Base-by-base conservation (phyloP, 1,140 invertebrate species). In the Centruroides vittatus region DNA sequence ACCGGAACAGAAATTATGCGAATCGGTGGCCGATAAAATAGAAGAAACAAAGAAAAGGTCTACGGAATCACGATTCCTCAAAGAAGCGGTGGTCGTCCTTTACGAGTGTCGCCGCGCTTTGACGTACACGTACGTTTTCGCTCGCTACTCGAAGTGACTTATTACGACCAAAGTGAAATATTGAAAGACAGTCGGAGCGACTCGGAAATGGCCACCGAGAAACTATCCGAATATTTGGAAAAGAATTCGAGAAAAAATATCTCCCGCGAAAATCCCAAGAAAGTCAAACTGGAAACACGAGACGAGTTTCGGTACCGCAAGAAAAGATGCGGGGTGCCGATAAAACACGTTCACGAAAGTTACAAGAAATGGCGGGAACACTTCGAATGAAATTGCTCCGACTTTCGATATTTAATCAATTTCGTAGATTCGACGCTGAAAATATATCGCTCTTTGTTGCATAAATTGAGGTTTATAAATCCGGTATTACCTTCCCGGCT, bases 81-180 rank as follows among this genome's bases (percentile, higher is more conserved):
- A 93, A 74, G 94, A 93, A 76, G 93, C 94, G 57, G 94, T 98
- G 55, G 93, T 98, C 77, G 93, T 98, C 73, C 80, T 99, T 36
- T 97, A 93, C 77, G 87, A 91, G 73, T 99, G 95, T 77, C 80
- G 95, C 61, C 93, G 97, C 75, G 98, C 94, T 35, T 79, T 99
- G 10, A 98, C 98, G 93, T 99, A 94, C 78, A 98, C 95, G 59
- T 98, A 98, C 74, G 94, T 97, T 58, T 99, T 99, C 81, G 95
- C 95, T 68, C 98, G 94, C 78, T 99, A 98, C 74, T 81, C 98
- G 70, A 83, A 84, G 72, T 96, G 94, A 79, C 98, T 23, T 23
- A 23, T 23, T 23, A 94, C 78, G 98, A 98, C 80, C 93, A 99
- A 76, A 95, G 92, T 69, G 89, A 92, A 74, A 96, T 99, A 71